phyloP scores from a whole-genome alignment of 1,140 invertebrate genomes.

The Cydia pomonella region DNA sequence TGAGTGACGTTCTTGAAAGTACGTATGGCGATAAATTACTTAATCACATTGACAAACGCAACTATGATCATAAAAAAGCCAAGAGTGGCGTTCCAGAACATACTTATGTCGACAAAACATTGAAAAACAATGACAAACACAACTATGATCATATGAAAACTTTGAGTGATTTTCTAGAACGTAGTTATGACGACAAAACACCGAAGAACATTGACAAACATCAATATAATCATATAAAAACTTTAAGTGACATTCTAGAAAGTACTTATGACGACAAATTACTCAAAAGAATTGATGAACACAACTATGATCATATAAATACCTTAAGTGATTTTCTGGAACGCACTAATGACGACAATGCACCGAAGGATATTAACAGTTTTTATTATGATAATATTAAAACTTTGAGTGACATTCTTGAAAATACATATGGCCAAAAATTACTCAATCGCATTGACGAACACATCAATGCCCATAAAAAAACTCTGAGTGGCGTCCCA shows the following conservation, averaged over 20 bases:
- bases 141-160: background rate
- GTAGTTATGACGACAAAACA: background rate
- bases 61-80: background rate
- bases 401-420: too few relatives aligned
- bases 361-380: too few relatives aligned
- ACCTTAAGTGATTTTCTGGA: too few relatives aligned
- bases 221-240: too few relatives aligned
- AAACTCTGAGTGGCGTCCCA: background rate
- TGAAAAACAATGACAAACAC: background rate
- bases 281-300: background rate
- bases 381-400: too few relatives aligned
- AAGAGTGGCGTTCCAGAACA: background rate
- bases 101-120: background rate
- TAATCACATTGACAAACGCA: background rate
- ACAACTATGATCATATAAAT: too few relatives aligned
- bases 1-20: background rate
- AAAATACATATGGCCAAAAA: background rate
- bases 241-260: too few relatives aligned
- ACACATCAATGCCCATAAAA: background rate
- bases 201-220: background rate
- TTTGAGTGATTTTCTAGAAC: background rate
- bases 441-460: background rate
- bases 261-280: background rate
- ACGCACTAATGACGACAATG: too few relatives aligned
- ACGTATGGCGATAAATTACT: background rate